A percentile compares a stretch with the other conserved stretches of the same genome.
Conservation (phyloP, 2,888 invertebrate genomes). For the Nephrocerus scutellatus region DNA sequence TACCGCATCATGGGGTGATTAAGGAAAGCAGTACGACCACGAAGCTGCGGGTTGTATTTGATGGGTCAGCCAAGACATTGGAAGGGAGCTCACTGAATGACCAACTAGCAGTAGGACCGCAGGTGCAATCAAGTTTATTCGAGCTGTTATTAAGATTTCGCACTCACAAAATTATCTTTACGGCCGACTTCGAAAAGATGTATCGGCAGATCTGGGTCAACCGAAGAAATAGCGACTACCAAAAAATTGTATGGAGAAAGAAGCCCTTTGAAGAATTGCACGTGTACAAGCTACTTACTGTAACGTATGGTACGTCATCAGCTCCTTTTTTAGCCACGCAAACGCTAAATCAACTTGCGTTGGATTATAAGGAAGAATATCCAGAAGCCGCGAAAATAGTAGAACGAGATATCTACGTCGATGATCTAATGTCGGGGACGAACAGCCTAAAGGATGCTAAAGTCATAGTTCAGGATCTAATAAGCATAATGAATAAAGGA, state of each 20-base stretch:
- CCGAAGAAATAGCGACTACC: too few species aligned
- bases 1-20: slow-evolving; percentile 7
- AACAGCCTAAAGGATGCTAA: slow-evolving; percentile 1
- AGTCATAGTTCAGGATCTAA: background rate
- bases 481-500: background rate
- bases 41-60: slow-evolving; percentile 14
- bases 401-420: background rate
- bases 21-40: slow-evolving; percentile 13
- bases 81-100: slow-evolving; percentile 24
- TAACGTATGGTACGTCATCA: slow-evolving; percentile 1
- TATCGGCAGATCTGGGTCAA: slow-evolving; percentile 7
- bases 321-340: slow-evolving; percentile 6
- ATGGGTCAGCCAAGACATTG: slow-evolving; percentile 12
- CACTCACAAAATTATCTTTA: too few species aligned
- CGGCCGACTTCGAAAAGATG: slow-evolving; percentile 19
- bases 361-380: background rate
- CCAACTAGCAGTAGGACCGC: slow-evolving; percentile 15
- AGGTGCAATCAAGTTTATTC: slow-evolving; percentile 13
- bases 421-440: slow-evolving; percentile 1
- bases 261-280: background rate
- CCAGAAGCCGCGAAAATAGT: background rate
- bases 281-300: slow-evolving; percentile 1
- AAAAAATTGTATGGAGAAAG: too few species aligned
- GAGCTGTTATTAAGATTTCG: too few species aligned
- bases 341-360: background rate